Evolutionary conservation across 2,888 invertebrate species (phyloP), one percentile per base, ranked within the genome.

Genomic region (Pterostichus niger): DNA sequence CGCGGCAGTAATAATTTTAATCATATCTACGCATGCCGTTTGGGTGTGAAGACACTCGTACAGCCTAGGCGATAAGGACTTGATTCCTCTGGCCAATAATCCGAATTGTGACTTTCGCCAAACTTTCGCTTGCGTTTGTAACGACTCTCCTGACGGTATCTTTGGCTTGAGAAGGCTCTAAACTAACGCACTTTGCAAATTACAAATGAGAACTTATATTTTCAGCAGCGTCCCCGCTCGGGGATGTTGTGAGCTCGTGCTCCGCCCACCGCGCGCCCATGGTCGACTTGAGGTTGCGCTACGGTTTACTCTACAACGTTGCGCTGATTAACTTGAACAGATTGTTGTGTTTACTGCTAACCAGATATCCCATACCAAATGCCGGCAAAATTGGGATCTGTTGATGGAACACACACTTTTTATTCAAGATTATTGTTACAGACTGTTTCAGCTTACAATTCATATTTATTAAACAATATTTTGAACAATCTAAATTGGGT

Each of bases 181-280:
- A 88, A 87, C 88, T 88, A 88, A 89, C 88, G 89, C 88, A 89
- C 89, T 88, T 87, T 86, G 88, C 87, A 89, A 89, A 89, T 89
- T 89, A 88, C 88, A 88, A 89, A 89, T 88, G 88, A 89, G 88
- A 88, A 88, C 88, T 89, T 89, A 89, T 89, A 89, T 87, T 88
- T 89, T 88, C 88, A 87, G 87, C 88, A 75, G 61, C 61, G 61
- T 61, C 33, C 33, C 33, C 77, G 73, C 68, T 54, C 64, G 75
- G 54, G 40, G 54, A 52, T n/a, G 71, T 33, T 40, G 6, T 33
- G 10, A 24, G 11, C 17, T 15, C 15, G 40, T 15, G 10, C 31
- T 11, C 46, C 40, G 52, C 52, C 64, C 49, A 11, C 17, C 9
- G 40, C 10, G 35, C 31, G 44, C 52, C 59, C 40, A 31, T 40